Base-by-base conservation (phyloP, 2,797 vertebrate species). In the Garrulus glandarius region DNA sequence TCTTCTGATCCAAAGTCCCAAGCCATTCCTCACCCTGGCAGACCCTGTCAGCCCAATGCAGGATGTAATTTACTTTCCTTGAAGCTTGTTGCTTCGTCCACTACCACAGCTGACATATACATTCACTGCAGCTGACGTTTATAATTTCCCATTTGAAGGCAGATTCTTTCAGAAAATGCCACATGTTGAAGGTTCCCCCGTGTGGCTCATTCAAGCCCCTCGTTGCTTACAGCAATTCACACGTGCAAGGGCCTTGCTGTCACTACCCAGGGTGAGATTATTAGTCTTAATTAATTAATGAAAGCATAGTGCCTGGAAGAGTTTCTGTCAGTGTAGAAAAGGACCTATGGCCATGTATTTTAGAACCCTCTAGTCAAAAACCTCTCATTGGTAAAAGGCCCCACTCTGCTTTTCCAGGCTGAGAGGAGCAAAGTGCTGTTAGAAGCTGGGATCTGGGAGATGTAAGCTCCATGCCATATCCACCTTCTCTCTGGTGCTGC, bases 21-120 rank as follows among this genome's bases (percentile, higher is more conserved):
- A 92, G 74, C 41, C 5, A 7, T 93, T 90, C 77, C 67, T 96
- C 63, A 68, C 63, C 63, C 70, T 86, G 52, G 87, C 85, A 94
- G 91, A 85, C 84, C 84, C 63, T 86, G 91, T 72, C 94, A 95
- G 63, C 68, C 67, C 81, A 79, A 68, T 74, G 84, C 70, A 87
- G 63, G 49, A n/a, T 92, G 74, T 94, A 95, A 96, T 96, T 95
- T 96, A 79, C 93, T 92, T 95, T 41, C 77, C 67, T 67, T 88
- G 80, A 82, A 92, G 85, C 78, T 95, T 2, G n/a, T 88, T 88
- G 80, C 37, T 90, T 74, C 0, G 4, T 89, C 89, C 52, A 7
- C 68, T 64, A 15, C 77, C 39, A 14, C 68, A 70, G 44, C 80
- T 96, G 95, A 88, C 85, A 63, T 24, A 34, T 39, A 70, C 65